phyloP scores from a whole-genome alignment of 2,888 invertebrate genomes.

The Aphidoletes aphidimyza region DNA sequence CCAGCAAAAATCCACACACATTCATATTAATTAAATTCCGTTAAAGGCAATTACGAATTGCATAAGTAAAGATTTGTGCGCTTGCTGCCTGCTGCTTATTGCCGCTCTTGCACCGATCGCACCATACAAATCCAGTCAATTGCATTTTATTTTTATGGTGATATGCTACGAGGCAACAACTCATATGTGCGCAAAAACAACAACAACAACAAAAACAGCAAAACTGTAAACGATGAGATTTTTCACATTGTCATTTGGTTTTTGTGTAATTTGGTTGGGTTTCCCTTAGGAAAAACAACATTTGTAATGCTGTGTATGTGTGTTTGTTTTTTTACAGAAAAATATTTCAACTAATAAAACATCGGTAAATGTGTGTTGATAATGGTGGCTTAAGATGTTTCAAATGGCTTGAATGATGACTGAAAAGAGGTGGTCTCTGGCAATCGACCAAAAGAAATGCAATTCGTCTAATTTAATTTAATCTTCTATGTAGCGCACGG shows the following conservation, averaged over 20 bases:
- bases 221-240: conserved; percentile 38
- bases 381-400: too few species aligned
- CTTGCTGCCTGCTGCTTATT: neutral
- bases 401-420: too few species aligned
- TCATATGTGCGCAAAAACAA: conserved; percentile 9
- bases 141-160: conserved; percentile 1
- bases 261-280: neutral
- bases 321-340: neutral
- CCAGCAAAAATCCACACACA: neutral
- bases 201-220: too few species aligned
- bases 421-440: neutral
- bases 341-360: too few species aligned
- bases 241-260: conserved; percentile 40
- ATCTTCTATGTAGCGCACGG: neutral
- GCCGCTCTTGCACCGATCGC: neutral
- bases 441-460: neutral
- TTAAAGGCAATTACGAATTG: conserved; percentile 49
- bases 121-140: neutral
- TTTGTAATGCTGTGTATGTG: neutral
- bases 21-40: conserved; percentile 51
- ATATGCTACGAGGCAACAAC: neutral
- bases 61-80: conserved; percentile 45
- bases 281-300: neutral
- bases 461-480: conserved; percentile 26
- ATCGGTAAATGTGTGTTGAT: neutral